Conservation (phyloP, 1,140 invertebrate species). For the Chlorops oryzae region DNA sequence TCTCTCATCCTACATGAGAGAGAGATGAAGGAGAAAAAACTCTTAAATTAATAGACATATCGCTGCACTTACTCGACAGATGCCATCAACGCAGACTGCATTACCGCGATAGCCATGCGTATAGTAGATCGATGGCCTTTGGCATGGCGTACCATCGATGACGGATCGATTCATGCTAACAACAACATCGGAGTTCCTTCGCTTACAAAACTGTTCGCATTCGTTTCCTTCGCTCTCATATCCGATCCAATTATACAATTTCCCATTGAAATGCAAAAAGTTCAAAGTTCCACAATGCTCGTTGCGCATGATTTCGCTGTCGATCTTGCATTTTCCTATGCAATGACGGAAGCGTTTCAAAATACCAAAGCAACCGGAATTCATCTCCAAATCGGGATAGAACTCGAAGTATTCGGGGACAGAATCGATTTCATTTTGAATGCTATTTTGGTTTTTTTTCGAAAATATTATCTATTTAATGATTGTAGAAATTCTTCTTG, state of each 20-base stretch:
- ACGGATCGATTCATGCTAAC: slow-evolving; percentile 74
- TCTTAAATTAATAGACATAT: neutral
- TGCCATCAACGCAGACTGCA: slow-evolving; percentile 73
- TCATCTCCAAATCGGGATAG: slow-evolving; percentile 27
- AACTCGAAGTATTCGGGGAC: slow-evolving; percentile 17
- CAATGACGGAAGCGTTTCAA: slow-evolving; percentile 63
- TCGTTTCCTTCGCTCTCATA: slow-evolving; percentile 59
- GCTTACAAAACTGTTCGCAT: slow-evolving; percentile 78
- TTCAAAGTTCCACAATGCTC: slow-evolving; percentile 61
- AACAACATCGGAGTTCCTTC: slow-evolving; percentile 73
- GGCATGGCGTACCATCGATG: slow-evolving; percentile 75
- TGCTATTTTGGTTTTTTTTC: slow-evolving; percentile 10
- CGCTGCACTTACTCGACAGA: slow-evolving; percentile 65
- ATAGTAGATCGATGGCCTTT: slow-evolving; percentile 52
- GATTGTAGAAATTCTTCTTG: neutral
- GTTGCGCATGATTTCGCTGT: slow-evolving; percentile 23
- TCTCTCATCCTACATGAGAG: neutral
- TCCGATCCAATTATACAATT: slow-evolving; percentile 74
- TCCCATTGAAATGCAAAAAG: slow-evolving; percentile 67
- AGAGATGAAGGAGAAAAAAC: slow-evolving; percentile 1
- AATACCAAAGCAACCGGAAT: slow-evolving; percentile 55
- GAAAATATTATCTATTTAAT: neutral
- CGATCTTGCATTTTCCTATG: slow-evolving; percentile 56
- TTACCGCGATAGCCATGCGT: slow-evolving; percentile 48
- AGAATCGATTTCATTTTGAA: slow-evolving; percentile 16